Conservation (phyloP, 2,888 invertebrate species). For the Gasteruption jaculator region DNA sequence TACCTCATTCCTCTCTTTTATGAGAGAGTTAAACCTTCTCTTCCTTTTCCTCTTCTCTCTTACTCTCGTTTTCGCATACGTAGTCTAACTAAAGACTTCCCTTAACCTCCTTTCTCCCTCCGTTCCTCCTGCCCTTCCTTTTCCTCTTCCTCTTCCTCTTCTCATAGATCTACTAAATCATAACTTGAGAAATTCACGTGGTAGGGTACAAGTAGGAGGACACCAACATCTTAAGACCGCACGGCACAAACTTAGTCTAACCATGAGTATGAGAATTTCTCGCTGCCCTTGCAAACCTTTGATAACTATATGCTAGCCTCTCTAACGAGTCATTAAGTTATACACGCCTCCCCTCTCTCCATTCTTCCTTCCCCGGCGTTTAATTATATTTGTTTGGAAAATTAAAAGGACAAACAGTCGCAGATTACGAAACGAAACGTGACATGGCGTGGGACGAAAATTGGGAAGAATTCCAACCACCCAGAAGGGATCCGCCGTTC, state of each 20-base stretch:
- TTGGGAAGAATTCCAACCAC: slow-evolving; percentile 11
- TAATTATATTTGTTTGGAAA: no score
- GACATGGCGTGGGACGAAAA: no score
- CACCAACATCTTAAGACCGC: slow-evolving; percentile 44
- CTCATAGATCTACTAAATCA: slow-evolving; percentile 43
- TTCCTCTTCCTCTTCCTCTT: slow-evolving; percentile 19
- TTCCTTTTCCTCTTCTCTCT: slow-evolving; percentile 22
- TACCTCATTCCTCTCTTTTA: slow-evolving; percentile 24
- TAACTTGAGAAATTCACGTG: slow-evolving; percentile 48
- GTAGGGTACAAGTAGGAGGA: slow-evolving; percentile 31
- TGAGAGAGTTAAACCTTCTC: no score
- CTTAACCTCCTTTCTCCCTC: slow-evolving; percentile 17
- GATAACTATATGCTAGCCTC: slow-evolving; percentile 34
- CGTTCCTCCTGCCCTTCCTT: slow-evolving; percentile 19
- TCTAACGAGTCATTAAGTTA: slow-evolving; percentile 7
- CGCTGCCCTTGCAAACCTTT: slow-evolving; percentile 38
- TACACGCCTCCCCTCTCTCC: slow-evolving; percentile 6
- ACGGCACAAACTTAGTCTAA: slow-evolving; percentile 32
- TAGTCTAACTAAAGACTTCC: no score
- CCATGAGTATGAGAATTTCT: slow-evolving; percentile 20
- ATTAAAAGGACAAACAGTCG: no score
- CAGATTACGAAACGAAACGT: no score
- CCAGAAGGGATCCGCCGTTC: no score
- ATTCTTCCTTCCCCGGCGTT: not conserved
- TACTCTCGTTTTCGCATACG: not conserved